These are phyloP conservation scores for Branchipolynoe longqiensis DNA, from an alignment of 2,888 invertebrate species.

Conservation along the genomic window DNA sequence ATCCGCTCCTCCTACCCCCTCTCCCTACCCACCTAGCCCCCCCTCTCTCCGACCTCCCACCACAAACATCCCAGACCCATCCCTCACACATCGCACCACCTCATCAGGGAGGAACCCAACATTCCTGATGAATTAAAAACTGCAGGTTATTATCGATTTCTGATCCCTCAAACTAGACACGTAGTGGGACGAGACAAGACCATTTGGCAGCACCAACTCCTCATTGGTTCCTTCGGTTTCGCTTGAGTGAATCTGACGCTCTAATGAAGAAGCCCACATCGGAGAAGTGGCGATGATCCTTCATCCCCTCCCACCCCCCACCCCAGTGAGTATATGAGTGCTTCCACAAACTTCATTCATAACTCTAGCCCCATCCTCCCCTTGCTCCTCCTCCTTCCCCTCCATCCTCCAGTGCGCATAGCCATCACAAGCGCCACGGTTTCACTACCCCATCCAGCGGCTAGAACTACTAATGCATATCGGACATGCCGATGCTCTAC, in stretches of 20 bases:
- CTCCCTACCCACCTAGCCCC: neutral
- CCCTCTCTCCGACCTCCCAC: neutral
- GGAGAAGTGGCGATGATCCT: neutral
- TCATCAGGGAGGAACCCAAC: too few species aligned
- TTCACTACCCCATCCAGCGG: too few species aligned
- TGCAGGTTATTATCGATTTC: slow-evolving; percentile 13
- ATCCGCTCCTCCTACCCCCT: neutral
- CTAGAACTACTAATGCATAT: too few species aligned
- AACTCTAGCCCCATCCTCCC: too few species aligned
- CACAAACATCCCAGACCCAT: neutral
- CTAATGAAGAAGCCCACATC: neutral
- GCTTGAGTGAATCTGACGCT: neutral
- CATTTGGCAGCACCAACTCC: neutral
- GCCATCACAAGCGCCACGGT: too few species aligned
- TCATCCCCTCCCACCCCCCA: neutral
- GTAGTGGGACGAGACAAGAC: neutral
- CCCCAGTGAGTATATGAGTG: neutral
- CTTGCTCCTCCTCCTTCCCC: too few species aligned
- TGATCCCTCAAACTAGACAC: slow-evolving; percentile 7
- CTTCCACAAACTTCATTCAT: neutral
- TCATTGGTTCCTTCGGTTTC: neutral
- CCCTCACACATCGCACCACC: too few species aligned
- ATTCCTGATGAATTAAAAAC: slow-evolving; percentile 26
- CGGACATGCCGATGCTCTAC: too few species aligned
- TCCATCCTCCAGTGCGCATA: too few species aligned